Evolutionary conservation across 2,888 invertebrate species (phyloP).

Genomic region (Xestia sexstrigata): DNA sequence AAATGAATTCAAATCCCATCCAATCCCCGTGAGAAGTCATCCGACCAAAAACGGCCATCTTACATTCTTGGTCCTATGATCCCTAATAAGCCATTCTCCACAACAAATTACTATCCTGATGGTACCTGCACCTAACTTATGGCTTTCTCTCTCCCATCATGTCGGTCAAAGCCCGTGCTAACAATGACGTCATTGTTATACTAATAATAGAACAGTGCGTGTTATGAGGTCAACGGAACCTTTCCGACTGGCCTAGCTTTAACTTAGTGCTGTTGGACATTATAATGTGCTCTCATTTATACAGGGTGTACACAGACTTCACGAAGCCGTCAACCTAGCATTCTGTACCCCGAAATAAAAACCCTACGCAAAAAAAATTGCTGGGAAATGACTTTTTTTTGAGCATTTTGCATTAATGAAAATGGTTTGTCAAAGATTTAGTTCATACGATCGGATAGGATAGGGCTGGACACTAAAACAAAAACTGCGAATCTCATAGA

Average conservation of each 20-base stretch:
- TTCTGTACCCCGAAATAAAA: no score
- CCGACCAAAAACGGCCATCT: not conserved
- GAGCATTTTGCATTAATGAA: no score
- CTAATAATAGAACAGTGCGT: slow-evolving; percentile 62
- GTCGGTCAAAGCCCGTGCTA: slow-evolving; percentile 6
- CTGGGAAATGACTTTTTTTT: no score
- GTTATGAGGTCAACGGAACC: slow-evolving; percentile 61
- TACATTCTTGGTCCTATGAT: no score
- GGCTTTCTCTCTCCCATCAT: slow-evolving; percentile 12
- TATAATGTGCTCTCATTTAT: slow-evolving; percentile 15
- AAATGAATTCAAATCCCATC: not conserved
- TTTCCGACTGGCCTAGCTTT: slow-evolving; percentile 42
- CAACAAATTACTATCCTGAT: not conserved
- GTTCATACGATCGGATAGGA: not conserved
- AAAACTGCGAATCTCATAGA: no score
- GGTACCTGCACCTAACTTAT: not conserved
- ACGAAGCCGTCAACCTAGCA: no score
- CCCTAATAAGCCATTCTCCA: not conserved
- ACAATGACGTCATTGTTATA: slow-evolving; percentile 56
- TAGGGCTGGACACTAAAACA: not conserved
- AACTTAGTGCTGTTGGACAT: slow-evolving; percentile 27
- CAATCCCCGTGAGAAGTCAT: not conserved
- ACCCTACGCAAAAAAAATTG: no score
- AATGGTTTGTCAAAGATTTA: not conserved
- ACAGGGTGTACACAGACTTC: no score